These are phyloP conservation scores for Crocodylus rhombifer DNA, from an alignment of 2,797 vertebrate species.

Conservation along the genomic window DNA sequence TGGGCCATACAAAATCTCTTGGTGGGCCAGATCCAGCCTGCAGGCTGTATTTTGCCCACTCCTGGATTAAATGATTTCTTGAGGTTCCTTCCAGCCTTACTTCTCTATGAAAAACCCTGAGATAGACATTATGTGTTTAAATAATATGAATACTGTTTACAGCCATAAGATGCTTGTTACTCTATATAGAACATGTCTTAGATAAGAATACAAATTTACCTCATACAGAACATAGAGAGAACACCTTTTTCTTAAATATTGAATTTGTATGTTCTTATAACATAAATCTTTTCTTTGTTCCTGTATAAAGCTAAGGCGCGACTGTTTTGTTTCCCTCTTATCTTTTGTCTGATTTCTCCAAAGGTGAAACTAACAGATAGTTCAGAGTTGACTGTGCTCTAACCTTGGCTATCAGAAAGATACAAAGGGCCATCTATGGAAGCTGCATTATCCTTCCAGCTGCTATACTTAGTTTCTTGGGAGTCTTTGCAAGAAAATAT, in stretches of 20 bases:
- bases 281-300: background rate
- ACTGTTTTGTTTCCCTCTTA: background rate
- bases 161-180: no score
- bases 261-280: background rate
- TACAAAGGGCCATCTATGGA: constrained; percentile 39
- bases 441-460: constrained; percentile 26
- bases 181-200: background rate
- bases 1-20: no score
- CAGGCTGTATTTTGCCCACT: no score
- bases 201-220: background rate
- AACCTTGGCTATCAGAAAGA: constrained; percentile 36
- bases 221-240: background rate
- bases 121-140: no score
- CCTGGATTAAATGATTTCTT: no score
- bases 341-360: background rate
- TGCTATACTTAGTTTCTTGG: constrained; percentile 59
- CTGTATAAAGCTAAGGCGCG: background rate
- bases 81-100: no score
- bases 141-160: no score
- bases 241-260: background rate
- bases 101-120: no score
- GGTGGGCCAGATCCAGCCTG: no score
- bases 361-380: background rate
- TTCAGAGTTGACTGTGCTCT: no score
- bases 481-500: constrained; percentile 27